A percentile compares a stretch with the other conserved stretches of the same genome.
Evolutionary conservation across 2,113 vertebrate genomes (phyloP).

Genomic region (Zonotrichia leucophrys): DNA sequence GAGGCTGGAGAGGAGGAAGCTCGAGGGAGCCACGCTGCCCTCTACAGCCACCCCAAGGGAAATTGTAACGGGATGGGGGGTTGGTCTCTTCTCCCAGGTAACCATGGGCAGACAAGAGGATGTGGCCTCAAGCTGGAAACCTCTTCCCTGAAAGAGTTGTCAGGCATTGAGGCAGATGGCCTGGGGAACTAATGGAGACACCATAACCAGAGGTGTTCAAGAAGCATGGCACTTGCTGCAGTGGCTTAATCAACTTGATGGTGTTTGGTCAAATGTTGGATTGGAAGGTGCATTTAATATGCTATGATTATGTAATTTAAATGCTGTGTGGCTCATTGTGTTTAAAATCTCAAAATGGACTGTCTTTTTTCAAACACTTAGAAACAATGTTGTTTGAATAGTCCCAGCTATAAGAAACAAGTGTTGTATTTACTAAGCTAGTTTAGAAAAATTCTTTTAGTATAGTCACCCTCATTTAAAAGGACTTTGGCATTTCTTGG

Average conservation of each 20-base stretch:
- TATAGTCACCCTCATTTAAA: neutral
- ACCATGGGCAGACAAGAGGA: neutral
- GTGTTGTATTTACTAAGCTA: neutral
- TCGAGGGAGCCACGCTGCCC: neutral
- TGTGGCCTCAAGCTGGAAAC: neutral
- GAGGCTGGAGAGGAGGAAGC: neutral
- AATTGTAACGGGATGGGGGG: neutral
- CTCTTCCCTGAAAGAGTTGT: neutral
- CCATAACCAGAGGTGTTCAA: neutral
- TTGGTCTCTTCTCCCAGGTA: neutral
- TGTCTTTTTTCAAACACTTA: neutral
- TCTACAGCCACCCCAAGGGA: neutral
- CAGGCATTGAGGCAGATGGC: accelerated
- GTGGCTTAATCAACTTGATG: neutral
- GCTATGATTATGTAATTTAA: neutral
- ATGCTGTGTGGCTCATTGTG: neutral
- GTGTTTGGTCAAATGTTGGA: neutral
- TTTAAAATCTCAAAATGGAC: neutral
- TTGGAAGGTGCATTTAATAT: neutral
- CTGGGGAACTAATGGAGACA: neutral
- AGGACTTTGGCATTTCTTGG: neutral
- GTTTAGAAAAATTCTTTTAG: neutral
- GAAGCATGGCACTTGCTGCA: neutral
- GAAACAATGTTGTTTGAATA: neutral
- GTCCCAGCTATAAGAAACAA: neutral